phyloP scores from a whole-genome alignment of 2,113 vertebrate species.

The Cricetomys ansorgei region DNA sequence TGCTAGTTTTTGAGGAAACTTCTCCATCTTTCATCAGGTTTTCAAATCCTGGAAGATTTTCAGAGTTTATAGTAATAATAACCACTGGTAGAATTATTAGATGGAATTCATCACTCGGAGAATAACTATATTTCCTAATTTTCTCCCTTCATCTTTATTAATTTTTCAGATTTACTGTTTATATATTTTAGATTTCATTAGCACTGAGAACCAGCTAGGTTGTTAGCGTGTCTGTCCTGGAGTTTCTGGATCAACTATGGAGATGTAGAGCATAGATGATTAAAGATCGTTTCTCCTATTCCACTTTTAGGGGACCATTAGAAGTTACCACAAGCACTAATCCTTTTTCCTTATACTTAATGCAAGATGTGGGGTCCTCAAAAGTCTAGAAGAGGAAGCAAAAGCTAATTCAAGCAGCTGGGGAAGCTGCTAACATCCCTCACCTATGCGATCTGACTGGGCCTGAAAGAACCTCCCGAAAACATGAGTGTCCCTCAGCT shows the following conservation, averaged over 20 bases:
- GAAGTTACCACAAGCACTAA: neutral
- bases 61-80: neutral
- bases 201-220: neutral
- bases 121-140: neutral
- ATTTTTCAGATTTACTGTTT: neutral
- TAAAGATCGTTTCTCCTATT: conserved; percentile 9
- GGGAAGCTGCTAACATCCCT: neutral
- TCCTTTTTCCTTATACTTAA: conserved; percentile 8
- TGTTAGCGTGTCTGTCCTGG: conserved; percentile 21
- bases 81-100: conserved; percentile 10
- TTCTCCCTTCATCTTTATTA: neutral
- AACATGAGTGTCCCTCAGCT: neutral
- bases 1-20: neutral
- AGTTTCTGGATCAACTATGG: conserved; percentile 18
- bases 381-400: neutral
- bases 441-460: neutral
- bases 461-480: neutral
- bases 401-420: neutral
- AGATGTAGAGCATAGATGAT: neutral
- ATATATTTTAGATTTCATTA: neutral
- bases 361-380: neutral
- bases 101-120: neutral
- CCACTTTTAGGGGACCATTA: neutral
- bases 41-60: conserved; percentile 15
- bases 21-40: conserved; percentile 5